Base-by-base conservation (phyloP, 2,888 invertebrate species). In the Heliconius ismenius region DNA sequence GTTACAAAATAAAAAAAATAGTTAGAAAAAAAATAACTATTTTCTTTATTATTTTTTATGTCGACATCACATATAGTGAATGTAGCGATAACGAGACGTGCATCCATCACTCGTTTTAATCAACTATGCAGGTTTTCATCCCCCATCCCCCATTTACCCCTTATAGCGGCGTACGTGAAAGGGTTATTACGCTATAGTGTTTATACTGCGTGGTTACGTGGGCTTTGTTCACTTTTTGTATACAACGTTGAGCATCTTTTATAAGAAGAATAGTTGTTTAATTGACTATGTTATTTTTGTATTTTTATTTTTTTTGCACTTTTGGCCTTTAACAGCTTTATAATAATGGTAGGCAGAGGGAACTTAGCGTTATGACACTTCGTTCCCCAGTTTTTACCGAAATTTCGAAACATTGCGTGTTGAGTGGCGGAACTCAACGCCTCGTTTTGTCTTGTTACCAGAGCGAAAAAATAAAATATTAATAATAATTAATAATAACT, bases 91-190 rank as follows among this genome's bases (percentile, higher is more conserved):
- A 78, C 75, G 78, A 76, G 58, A 74, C 64, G 39, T 68, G 73
- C 60, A 74, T 79, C 77, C 65, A 72, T 78, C 77, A 75, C 65
- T 69, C 74, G 70, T 77, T 79, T 76, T 76, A 79, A 77, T 76
- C 77, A 79, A 70, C 60, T 69, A 62, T 65, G 76, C 77, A 76
- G 74, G 77, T 77, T 79, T 79, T 76, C 76, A 76, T 72, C 76
- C 70, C 63, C 70, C 73, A 39, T 26, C 18, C 18, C 18, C 7
- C 64, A 72, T 72, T 76, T 76, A 76, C 70, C 39, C 64, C 58
- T 64, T 39, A 75, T 70, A 64, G 76, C 64, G 68, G 32, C 24
- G 72, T 39, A 72, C 58, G 49, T 70, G 76, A 64, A 72, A 58
- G 58, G 21, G 54, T 58, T 36, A 54, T 54, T 72, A 72, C 36